Conservation (phyloP, 2,888 invertebrate genomes). For the Cosmia pyralina region DNA sequence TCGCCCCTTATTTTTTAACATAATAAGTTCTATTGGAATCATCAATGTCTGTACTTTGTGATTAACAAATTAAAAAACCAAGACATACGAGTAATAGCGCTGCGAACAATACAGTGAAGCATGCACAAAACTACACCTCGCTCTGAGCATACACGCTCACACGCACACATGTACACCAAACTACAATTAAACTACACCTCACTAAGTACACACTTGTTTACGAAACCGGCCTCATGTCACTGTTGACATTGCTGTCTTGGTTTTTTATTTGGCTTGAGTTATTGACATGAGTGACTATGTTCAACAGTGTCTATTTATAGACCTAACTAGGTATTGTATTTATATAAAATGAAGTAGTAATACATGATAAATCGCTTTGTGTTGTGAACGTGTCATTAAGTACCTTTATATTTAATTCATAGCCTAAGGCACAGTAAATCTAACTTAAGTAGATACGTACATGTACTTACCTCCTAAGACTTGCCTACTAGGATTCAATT, state of each 20-base stretch:
- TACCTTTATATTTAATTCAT: conserved; percentile 56
- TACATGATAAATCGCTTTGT: conserved; percentile 49
- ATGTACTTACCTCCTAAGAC: conserved; percentile 5
- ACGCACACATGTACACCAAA: too few relatives aligned
- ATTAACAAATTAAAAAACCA: too few relatives aligned
- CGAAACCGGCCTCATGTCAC: too few relatives aligned
- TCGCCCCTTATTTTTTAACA: not conserved
- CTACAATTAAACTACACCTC: too few relatives aligned
- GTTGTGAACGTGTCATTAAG: conserved; percentile 51
- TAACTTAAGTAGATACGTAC: conserved; percentile 24
- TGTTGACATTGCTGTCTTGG: too few relatives aligned
- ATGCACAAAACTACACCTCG: too few relatives aligned
- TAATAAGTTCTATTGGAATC: not conserved
- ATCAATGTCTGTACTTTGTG: not conserved
- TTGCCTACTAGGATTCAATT: not conserved
- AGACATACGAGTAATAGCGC: too few relatives aligned
- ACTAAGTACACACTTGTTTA: too few relatives aligned
- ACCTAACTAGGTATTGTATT: conserved; percentile 15
- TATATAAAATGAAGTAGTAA: conserved; percentile 29
- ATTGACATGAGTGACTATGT: not conserved
- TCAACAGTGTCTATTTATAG: conserved; percentile 4
- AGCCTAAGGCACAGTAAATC: conserved; percentile 32
- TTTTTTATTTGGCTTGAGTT: too few relatives aligned
- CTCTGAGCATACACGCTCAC: too few relatives aligned
- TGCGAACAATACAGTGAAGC: too few relatives aligned